phyloP scores from a whole-genome alignment of 2,113 vertebrate genomes.

The Brachionichthys hirsutus region DNA sequence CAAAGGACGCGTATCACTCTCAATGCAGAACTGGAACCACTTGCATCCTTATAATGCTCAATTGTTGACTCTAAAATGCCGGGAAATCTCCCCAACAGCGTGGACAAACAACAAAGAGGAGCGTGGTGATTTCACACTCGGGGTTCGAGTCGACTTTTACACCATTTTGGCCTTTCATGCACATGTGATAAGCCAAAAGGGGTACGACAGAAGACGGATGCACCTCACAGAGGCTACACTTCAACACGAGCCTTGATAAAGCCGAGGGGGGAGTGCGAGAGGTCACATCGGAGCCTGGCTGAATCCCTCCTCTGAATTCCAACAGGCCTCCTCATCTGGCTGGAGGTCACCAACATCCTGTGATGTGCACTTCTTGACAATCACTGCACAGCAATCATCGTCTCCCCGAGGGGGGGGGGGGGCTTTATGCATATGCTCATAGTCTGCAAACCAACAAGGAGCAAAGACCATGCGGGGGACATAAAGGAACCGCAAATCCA shows the following conservation, averaged over 20 bases:
- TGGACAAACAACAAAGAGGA: constrained; percentile 37
- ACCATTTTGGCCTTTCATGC: constrained; percentile 11
- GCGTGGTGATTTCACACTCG: constrained; percentile 29
- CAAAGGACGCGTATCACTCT: no score
- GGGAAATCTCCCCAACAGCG: constrained; percentile 19
- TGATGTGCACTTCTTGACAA: constrained; percentile 58
- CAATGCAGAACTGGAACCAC: not conserved
- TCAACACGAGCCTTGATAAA: constrained; percentile 45
- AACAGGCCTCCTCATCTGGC: constrained; percentile 11
- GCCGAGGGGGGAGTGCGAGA: constrained; percentile 49
- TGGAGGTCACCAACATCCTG: constrained; percentile 36
- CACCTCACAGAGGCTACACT: constrained; percentile 36
- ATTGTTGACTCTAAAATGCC: constrained; percentile 15
- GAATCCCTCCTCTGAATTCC: constrained; percentile 54
- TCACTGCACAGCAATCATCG: constrained; percentile 39
- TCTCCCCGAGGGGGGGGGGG: constrained; percentile 33
- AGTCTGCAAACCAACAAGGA: constrained; percentile 36
- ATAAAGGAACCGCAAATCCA: no score
- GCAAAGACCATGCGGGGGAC: constrained; percentile 13
- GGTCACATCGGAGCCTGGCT: constrained; percentile 58
- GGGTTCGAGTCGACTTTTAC: constrained; percentile 26
- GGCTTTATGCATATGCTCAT: constrained; percentile 40
- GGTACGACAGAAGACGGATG: constrained; percentile 47
- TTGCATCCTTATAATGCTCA: constrained; percentile 22
- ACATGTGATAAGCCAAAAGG: not conserved